Conservation (phyloP, 2,113 vertebrate genomes). For the Sebastes fasciatus region DNA sequence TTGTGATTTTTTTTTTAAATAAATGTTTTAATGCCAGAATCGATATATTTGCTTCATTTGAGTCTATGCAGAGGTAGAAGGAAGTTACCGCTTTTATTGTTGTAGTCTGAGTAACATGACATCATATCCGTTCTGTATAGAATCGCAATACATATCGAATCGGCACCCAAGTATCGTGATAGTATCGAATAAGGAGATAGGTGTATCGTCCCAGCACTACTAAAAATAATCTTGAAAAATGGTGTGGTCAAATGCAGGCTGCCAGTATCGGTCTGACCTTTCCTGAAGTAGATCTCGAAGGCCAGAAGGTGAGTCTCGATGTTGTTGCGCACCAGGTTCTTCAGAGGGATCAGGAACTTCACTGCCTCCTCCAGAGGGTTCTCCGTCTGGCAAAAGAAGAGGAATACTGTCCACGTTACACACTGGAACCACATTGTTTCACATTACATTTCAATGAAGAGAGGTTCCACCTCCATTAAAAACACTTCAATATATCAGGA, state of each 20-base stretch:
- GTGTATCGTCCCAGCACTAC: no score
- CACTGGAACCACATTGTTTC: background rate
- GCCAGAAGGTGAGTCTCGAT: conserved; percentile 97
- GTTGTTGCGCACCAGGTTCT: conserved; percentile 92
- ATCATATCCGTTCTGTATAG: no score
- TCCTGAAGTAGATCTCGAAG: conserved; percentile 97
- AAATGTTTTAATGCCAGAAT: no score
- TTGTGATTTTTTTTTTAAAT: no score
- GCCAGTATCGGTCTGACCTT: conserved; percentile 82
- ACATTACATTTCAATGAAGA: background rate
- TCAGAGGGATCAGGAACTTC: conserved; percentile 95
- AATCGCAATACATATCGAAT: no score
- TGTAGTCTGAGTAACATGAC: no score
- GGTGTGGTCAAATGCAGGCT: background rate
- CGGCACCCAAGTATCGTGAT: no score
- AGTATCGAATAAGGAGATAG: no score
- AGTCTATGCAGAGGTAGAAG: no score
- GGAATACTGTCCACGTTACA: background rate
- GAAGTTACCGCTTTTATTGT: no score
- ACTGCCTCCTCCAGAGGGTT: conserved; percentile 95
- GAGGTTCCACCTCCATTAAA: background rate
- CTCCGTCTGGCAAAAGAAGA: conserved; percentile 85
- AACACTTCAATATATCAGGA: background rate
- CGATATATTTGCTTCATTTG: no score
- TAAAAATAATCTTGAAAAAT: no score